Percentiles rank a stretch among this genome's conserved stretches.
Conservation (phyloP, 1,140 invertebrate species). For the Harpegnathos saltator region DNA sequence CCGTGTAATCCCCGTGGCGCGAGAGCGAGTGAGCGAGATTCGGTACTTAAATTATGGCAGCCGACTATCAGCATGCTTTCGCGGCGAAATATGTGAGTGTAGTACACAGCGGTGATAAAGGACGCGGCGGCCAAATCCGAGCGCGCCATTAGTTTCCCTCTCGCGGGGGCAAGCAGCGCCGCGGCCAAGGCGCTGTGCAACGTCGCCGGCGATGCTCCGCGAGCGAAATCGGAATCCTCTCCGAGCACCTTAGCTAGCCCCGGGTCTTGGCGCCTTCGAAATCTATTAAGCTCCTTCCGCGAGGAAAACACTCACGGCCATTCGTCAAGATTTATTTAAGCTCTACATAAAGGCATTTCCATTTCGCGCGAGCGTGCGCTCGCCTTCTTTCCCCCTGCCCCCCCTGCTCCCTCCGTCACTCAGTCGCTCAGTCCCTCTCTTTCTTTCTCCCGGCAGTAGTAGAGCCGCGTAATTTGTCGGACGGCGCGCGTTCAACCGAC, state of each 20-base stretch:
- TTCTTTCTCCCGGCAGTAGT: too few species aligned
- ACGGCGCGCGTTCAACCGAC: neutral
- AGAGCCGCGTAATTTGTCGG: slow-evolving; percentile 44
- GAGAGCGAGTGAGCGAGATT: slow-evolving; percentile 33
- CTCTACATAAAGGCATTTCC: slow-evolving; percentile 11
- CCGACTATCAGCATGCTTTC: slow-evolving; percentile 46
- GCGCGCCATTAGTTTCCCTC: slow-evolving; percentile 47
- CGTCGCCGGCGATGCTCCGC: neutral
- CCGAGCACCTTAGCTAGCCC: neutral
- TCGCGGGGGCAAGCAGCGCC: neutral
- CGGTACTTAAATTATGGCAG: slow-evolving; percentile 56
- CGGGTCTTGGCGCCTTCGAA: slow-evolving; percentile 27
- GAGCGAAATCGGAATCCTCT: slow-evolving; percentile 38
- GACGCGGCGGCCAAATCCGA: slow-evolving; percentile 53
- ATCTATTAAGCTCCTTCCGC: slow-evolving; percentile 26
- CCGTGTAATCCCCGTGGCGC: slow-evolving; percentile 39
- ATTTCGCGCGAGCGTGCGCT: neutral
- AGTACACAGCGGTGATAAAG: slow-evolving; percentile 50
- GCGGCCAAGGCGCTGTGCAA: neutral
- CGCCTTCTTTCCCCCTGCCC: too few species aligned
- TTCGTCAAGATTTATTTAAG: slow-evolving; percentile 1
- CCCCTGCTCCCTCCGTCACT: too few species aligned
- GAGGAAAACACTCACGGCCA: neutral
- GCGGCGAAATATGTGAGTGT: slow-evolving; percentile 46
- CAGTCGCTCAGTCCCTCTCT: too few species aligned